Percentiles rank a stretch among this genome's conserved stretches.
Conservation (phyloP, 2,113 vertebrate genomes). For the Daboia siamensis region DNA sequence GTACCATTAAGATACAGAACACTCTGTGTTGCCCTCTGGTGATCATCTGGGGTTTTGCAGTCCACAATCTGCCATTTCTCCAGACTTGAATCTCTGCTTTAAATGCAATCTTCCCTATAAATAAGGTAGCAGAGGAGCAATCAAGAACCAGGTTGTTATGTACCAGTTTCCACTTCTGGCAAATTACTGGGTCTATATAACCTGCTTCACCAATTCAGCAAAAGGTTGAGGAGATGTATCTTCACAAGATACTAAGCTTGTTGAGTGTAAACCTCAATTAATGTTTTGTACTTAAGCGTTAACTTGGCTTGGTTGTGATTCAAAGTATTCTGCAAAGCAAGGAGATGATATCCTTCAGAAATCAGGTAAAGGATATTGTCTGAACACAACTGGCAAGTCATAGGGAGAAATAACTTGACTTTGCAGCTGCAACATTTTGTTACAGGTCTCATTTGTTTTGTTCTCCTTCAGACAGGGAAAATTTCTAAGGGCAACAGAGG, state of each 20-base stretch:
- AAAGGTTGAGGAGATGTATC: not conserved
- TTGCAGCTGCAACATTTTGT: not conserved
- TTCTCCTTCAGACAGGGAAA: slow-evolving; percentile 20
- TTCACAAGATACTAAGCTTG: not conserved
- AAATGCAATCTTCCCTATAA: not conserved
- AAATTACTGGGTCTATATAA: not conserved
- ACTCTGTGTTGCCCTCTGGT: not conserved
- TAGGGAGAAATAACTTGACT: not conserved
- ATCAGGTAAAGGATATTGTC: not conserved
- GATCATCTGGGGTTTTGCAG: not conserved
- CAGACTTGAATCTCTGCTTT: not conserved
- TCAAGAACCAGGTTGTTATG: not conserved
- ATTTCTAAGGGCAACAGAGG: slow-evolving; percentile 19
- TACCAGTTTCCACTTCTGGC: not conserved
- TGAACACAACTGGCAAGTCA: not conserved
- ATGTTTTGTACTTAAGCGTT: not conserved
- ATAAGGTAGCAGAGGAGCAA: not conserved
- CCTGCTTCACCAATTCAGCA: not conserved
- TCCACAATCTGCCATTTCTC: not conserved
- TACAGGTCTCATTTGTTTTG: not conserved
- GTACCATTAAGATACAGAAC: not conserved
- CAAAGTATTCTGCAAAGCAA: not conserved
- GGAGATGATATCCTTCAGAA: not conserved
- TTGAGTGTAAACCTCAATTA: not conserved
- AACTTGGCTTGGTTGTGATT: not conserved